Evolutionary conservation across 2,797 vertebrate genomes (phyloP), one percentile per base, ranked within the genome.

Genomic region (Cyprinodon diabolis): DNA sequence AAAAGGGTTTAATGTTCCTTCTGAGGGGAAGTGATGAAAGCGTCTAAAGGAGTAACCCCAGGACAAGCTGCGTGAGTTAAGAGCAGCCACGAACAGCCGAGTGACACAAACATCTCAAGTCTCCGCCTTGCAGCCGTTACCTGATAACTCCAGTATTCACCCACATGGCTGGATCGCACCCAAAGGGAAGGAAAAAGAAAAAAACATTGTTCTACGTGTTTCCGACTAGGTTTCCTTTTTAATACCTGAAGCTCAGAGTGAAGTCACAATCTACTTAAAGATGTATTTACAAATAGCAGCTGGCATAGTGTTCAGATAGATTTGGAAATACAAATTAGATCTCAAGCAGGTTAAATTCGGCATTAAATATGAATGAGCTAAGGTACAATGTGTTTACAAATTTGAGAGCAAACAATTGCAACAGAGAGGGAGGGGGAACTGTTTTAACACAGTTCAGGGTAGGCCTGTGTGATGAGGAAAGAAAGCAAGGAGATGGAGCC

Each of bases 1-100:
- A 92, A 92, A 93, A 78, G 67, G 82, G 86, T 91, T 87, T 91
- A 88, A 88, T 88, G 90, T 93, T 92, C 86, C 88, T 82, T 69
- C 30, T 17, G 74, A 76, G 79, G 83, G 69, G 83, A 91, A 80
- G 89, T 84, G 89, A 87, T 93, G 91, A 94, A 88, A 92, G 88
- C 91, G 72, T 82, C 78, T 75, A 73, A 82, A 88, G 80, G 84
- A 77, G 79, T 69, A 81, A 74, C 71, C 74, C 77, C 37, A 80
- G 80, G 79, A 71, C 19, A 6, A 84, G 75, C 68, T 72, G 67
- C 30, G 73, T 54, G 68, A 84, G 80, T 19, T 30, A 68, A 72
- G 67, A 37, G 71, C 25, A 43, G 67, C 79, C 71, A 71, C 51
- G 71, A 71, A 87, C 89, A 90, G 82, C 79, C 82, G 86, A 89